Evolutionary conservation across 2,113 vertebrate species (phyloP).

Genomic region (Monarcha castaneiventris): DNA sequence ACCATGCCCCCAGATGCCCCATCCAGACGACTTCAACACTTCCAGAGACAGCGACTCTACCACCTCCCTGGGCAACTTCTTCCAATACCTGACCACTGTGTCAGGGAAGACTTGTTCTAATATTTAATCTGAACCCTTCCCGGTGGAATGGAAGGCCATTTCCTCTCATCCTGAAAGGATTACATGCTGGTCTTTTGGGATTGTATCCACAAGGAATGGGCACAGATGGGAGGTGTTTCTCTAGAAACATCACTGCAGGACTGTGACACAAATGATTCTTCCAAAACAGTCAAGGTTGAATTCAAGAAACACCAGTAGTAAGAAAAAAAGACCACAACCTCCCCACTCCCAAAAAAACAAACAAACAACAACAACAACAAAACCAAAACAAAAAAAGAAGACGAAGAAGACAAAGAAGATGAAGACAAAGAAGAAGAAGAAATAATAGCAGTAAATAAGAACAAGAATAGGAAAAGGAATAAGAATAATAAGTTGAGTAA

Average conservation of each 20-base stretch:
- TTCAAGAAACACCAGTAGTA: not conserved
- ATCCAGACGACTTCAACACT: not conserved
- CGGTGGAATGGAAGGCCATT: not conserved
- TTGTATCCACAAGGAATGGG: not conserved
- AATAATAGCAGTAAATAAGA: not conserved
- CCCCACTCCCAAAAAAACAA: not conserved
- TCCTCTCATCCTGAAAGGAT: not conserved
- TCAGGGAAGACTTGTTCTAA: not conserved
- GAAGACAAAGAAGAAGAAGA: not conserved
- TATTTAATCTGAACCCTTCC: not conserved
- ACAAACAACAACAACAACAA: not conserved
- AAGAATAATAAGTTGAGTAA: accelerated
- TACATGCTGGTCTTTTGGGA: not conserved
- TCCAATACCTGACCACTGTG: not conserved
- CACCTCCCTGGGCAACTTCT: not conserved
- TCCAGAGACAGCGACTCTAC: not conserved
- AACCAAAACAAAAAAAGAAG: too few species aligned
- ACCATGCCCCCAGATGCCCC: not conserved
- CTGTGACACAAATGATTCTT: not conserved
- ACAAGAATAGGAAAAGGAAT: not conserved
- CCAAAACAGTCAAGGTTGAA: not conserved
- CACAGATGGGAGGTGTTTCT: not conserved
- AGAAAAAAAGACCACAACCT: not conserved
- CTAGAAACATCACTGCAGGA: accelerated
- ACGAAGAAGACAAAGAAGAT: too few species aligned